Conservation (phyloP, 2,888 invertebrate species). For the Mycalesis mineus region DNA sequence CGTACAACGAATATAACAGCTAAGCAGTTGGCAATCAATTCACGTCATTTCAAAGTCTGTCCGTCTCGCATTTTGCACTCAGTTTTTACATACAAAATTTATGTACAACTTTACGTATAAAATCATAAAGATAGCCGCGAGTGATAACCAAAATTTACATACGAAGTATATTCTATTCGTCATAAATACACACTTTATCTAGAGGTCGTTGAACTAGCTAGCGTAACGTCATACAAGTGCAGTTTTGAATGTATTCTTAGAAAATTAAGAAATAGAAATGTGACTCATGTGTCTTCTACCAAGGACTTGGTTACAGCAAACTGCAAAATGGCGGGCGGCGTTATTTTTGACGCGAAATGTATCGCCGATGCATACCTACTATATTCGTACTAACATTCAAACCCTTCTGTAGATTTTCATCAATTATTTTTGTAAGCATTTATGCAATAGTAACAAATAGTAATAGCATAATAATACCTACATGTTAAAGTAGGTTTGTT, state of each 20-base stretch:
- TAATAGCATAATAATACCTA: too few species aligned
- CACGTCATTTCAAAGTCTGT: conserved; percentile 2
- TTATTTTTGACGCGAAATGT: conserved; percentile 38
- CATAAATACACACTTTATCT: conserved; percentile 32
- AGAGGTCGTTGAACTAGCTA: conserved; percentile 55
- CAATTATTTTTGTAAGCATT: too few species aligned
- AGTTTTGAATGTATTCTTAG: conserved; percentile 74
- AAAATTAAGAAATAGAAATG: conserved; percentile 68
- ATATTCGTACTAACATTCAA: background rate
- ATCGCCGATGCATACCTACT: too few species aligned
- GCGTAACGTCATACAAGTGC: conserved; percentile 63
- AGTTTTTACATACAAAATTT: background rate
- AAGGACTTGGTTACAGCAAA: conserved; percentile 52
- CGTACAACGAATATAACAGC: background rate
- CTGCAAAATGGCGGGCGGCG: conserved; percentile 33
- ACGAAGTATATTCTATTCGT: conserved; percentile 22
- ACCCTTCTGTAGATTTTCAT: background rate
- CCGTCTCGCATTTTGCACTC: conserved; percentile 2
- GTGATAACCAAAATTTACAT: conserved; percentile 3
- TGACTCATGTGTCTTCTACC: conserved; percentile 62
- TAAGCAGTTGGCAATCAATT: conserved; percentile 3
- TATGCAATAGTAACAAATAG: too few species aligned
- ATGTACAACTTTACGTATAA: background rate
- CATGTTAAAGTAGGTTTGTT: too few species aligned
- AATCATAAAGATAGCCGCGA: conserved; percentile 1